Evolutionary conservation across 1,140 invertebrate genomes (phyloP), one percentile per base, ranked within the genome.

Genomic region (Microplitis demolitor): DNA sequence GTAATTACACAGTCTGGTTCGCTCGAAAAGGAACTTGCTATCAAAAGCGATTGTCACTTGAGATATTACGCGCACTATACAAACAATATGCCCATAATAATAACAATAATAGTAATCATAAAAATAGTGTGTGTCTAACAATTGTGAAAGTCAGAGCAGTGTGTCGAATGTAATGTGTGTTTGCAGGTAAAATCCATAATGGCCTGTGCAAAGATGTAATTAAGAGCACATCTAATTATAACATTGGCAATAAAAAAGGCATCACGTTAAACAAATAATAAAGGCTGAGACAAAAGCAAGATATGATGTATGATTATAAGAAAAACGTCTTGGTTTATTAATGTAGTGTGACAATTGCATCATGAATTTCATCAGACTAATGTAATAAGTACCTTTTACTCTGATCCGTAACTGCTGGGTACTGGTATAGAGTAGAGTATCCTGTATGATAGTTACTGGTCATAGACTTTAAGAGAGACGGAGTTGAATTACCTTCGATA

Each of bases 1-100:
- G 76, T 77, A 81, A 84, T 85, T 85, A 84, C 81, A 85, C 80
- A 84, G 78, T 83, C 83, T 83, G 83, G 74, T 83, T 82, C 81
- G 64, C 74, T 79, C 77, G 83, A 85, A 84, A 85, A 80, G 81
- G 81, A 85, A 83, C 76, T 79, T 77, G 68, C 69, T 77, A 78
- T 79, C 76, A 74, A 69, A 51, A 13, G 64, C 62, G 67, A 77
- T 77, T 79, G 78, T 79, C 78, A 77, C 71, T 76, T 37, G 71
- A 72, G 70, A 72, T 72, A 64, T 51, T 31, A 39, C 56, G 33
- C 14, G 24, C 16, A 33, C 34, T 11, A 3, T 45, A 6, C 39
- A 45, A 45, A 45, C 39, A 45, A 45, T 45, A 45, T 11, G 6
- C 39, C 11, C 24, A 24, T 45, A 45, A 45, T 45, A 45, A 45